Evolutionary conservation across 2,888 invertebrate species (phyloP), one percentile per base, ranked within the genome.

Genomic region (Dynastes hyllus): DNA sequence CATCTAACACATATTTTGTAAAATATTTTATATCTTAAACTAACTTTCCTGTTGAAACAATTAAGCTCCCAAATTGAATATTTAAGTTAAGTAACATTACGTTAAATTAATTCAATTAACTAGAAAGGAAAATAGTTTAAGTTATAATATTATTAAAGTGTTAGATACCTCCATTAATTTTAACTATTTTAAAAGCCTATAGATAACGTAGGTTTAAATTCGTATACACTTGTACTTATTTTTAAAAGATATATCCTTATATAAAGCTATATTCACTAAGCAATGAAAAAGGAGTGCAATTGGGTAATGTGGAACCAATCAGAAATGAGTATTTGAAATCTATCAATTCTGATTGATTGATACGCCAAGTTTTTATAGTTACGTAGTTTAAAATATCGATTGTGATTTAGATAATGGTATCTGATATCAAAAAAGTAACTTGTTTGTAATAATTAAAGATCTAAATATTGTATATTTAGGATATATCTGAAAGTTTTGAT

Each of bases 401-500:
- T 55, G 6, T 55, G 55, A 55, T 16, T 55, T 55, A 45, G 55
- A 1, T 55, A 16, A n/a, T 3, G 55, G 3, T 16, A n/a, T 11
- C 2, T 55, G 55, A 55, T 55, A 22, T 11, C 13, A 55, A 6
- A 11, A 45, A 45, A 0, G 8, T 45, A 37, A 5, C 37, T 5
- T 11, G 53, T 53, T n/a, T 4, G 53, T 3, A n/a, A n/a, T 53
- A 53, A 53, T 8, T n/a, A 11, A n/a, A 53, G 53, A 53, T 53
- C n/a, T 37, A 37, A 37, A 37, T 53, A n/a, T 55, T 16, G 32
- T 6, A 29, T 29, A 61, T 61, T 71, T 55, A 32, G 55, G 55
- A 71, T 71, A 71, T 37, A 71, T 71, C 66, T 71, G 53, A 13
- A 13, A 40, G 55, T 75, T 75, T 75, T 75, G 73, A 50, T 75